Evolutionary conservation across 2,113 vertebrate genomes (phyloP).

Genomic region (Microcebus murinus): DNA sequence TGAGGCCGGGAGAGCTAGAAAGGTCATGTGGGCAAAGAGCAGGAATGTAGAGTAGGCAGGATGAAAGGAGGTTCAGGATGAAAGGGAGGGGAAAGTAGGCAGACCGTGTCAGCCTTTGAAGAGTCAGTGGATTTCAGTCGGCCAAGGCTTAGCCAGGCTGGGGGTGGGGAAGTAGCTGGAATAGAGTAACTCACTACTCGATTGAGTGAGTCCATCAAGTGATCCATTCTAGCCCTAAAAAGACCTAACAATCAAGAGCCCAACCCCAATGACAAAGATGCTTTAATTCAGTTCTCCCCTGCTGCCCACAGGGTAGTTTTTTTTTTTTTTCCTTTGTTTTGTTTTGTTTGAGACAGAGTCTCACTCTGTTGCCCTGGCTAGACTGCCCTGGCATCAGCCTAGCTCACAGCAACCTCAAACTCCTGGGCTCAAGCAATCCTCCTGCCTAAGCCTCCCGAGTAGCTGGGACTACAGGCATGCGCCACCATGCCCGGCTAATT

Average conservation of each 20-base stretch:
- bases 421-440: too few species aligned
- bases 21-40: not conserved
- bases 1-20: not conserved
- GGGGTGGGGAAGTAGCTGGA: not conserved
- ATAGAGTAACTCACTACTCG: not conserved
- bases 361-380: too few species aligned
- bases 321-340: too few species aligned
- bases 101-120: not conserved
- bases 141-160: not conserved
- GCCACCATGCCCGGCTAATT: too few species aligned
- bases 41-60: not conserved
- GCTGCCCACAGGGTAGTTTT: not conserved
- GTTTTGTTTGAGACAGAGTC: too few species aligned
- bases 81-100: not conserved
- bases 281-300: not conserved
- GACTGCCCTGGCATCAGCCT: too few species aligned
- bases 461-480: too few species aligned
- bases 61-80: not conserved
- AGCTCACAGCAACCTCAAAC: too few species aligned
- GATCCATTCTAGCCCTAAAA: not conserved
- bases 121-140: not conserved
- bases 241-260: not conserved
- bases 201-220: not conserved
- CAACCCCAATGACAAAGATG: not conserved
- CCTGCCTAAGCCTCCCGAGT: too few species aligned